These are phyloP conservation scores for Drosophila sp. DNA, from an alignment of 1,140 invertebrate genomes.

Conservation along the genomic window DNA sequence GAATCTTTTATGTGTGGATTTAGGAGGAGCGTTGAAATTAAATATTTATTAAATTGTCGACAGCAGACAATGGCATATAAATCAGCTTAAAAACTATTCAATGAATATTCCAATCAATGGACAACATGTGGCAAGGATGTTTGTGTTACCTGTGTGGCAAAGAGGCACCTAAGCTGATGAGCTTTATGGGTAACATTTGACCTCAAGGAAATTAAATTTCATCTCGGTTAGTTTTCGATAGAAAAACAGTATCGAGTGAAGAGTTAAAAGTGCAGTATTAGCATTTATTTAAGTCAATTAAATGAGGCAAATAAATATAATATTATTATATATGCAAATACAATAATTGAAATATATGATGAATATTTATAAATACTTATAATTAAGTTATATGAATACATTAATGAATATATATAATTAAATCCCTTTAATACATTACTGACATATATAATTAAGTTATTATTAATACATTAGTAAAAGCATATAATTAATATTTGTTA, in stretches of 20 bases:
- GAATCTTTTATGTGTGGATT: slow-evolving; percentile 81
- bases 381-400: too few species aligned
- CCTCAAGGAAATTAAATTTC: slow-evolving; percentile 60
- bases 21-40: slow-evolving; percentile 74
- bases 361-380: too few species aligned
- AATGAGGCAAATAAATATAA: background rate
- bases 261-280: background rate
- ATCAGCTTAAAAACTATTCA: slow-evolving; percentile 84
- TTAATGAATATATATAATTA: too few species aligned
- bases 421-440: too few species aligned
- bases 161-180: slow-evolving; percentile 26
- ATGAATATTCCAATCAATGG: slow-evolving; percentile 82
- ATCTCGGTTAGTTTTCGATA: slow-evolving; percentile 13
- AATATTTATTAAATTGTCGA: slow-evolving; percentile 81
- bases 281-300: slow-evolving; percentile 3
- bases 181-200: slow-evolving; percentile 65
- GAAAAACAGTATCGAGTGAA: background rate
- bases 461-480: too few species aligned
- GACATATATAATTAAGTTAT: too few species aligned
- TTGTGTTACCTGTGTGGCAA: background rate
- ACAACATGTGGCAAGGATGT: slow-evolving; percentile 44
- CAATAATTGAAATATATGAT: too few species aligned
- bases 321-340: too few species aligned
- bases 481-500: too few species aligned
- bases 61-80: slow-evolving; percentile 71